Base-by-base conservation (phyloP, 2,888 invertebrate species). In the Steinernema scapterisci region DNA sequence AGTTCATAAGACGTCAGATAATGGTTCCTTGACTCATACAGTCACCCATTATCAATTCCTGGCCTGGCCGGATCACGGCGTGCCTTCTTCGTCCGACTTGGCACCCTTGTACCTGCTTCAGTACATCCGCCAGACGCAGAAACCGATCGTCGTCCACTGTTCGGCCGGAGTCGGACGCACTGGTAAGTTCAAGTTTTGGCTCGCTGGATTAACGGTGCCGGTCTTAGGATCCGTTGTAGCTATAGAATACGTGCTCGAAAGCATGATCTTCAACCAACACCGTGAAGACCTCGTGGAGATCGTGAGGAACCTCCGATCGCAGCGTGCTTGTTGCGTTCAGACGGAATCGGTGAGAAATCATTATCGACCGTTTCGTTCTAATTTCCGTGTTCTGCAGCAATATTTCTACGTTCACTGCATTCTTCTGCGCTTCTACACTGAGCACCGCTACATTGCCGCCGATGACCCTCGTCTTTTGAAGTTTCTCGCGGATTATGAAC, bases 41-140 rank as follows among this genome's bases (percentile, higher is more conserved):
- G 31, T 63, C 63, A 63, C 63, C 1, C 63, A 63, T n/a, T 31
- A 56, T 38, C 73, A 77, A 6, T 77, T 76, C 72, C 25, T 52
- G 11, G 23, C 45, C 16, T 77, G 77, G 77, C 77, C 77, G 7
- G 77, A 77, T 25, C 76, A 74, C 25, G 76, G 77, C n/a, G 77
- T 77, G 0, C 77, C 77, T 0, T 21, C 31, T 31, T 21, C 31
- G 48, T 52, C 71, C 31, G 63, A 54, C 46, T 27, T 74, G 43
- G 63, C 74, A 23, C 52, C 76, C 19, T 70, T 77, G 19, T 23
- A 46, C 7, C 56, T 77, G 44, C 72, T 77, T 1, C 43, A 31
- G 7, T 44, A 25, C 11, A 23, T 77, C 16, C 51, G 54, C 7
- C 51, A 46, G 1, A 19, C 43, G 16, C 16, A 70, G 23, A 25